Evolutionary conservation across 1,140 invertebrate genomes (phyloP).

Genomic region (Daktulosphaira vitifoliae): DNA sequence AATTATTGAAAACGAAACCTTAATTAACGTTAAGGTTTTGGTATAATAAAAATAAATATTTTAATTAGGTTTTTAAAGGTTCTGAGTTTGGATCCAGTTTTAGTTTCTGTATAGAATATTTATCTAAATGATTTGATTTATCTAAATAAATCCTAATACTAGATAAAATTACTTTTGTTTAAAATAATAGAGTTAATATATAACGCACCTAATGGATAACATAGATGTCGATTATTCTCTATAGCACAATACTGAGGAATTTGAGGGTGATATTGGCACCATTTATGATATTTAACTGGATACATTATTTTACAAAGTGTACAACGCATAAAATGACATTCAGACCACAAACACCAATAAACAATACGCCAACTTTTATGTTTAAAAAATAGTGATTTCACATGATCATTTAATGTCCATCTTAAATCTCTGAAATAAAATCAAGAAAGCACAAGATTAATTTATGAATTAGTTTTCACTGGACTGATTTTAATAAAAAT

Average conservation of each 20-base stretch:
- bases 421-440: conserved; percentile 53
- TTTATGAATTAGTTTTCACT: background rate
- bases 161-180: no score
- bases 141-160: no score
- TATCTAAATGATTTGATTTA: no score
- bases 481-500: no score
- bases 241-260: conserved; percentile 64
- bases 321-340: conserved; percentile 72
- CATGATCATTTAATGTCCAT: conserved; percentile 77
- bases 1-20: no score
- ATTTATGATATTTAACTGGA: conserved; percentile 54
- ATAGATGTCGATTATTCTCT: conserved; percentile 51
- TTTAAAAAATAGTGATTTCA: conserved; percentile 62
- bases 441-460: background rate
- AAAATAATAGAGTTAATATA: no score
- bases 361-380: conserved; percentile 79
- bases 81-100: no score
- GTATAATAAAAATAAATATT: no score
- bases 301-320: conserved; percentile 64
- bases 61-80: no score
- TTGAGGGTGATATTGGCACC: conserved; percentile 66
- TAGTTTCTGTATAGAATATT: no score
- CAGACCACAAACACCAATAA: conserved; percentile 87
- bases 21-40: no score
- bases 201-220: conserved; percentile 56